Base-by-base conservation (phyloP, 2,113 vertebrate genomes). In the Butorides virescens region DNA sequence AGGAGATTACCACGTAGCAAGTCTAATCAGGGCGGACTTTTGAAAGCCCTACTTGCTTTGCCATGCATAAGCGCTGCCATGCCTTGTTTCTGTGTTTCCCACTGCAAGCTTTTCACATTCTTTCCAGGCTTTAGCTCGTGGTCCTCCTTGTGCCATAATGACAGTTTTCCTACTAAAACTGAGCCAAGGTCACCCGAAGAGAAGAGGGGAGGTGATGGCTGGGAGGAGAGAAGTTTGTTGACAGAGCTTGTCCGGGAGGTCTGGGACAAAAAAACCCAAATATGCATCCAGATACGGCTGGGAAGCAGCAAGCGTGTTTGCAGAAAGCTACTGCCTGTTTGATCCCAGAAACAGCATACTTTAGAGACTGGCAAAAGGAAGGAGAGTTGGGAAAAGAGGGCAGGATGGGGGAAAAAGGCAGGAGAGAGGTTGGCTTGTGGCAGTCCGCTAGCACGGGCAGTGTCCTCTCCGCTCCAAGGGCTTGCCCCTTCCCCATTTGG, bases 21-120 rank as follows among this genome's bases (percentile, higher is more conserved):
- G 91, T 91, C 86, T 98, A 96, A 98, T 96, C 91, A 96, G 91
- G 88, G 82, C 1, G 4, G 91, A 96, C 95, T 97, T 97, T 88
- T 96, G 92, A 97, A 97, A 98, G 96, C 93, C 42, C 23, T 82
- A n/a, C 66, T 94, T 91, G 92, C 88, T 93, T 93, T 94, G 94
- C 95, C 88, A 21, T 96, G 95, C 96, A 92, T 88, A 97, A 98
- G 92, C 10, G 61, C 91, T 95, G 96, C 97, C 91, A 82, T 86
- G 94, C 23, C 15, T 94, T 86, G 56, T 83, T 81, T 93, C 93
- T 27, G 15, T 66, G 53, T 94, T 58, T 95, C 89, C 65, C 58
- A 82, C 65, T 49, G 44, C 86, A 93, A 90, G 92, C 75, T 87
- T 65, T 96, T 76, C 91, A 56, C 92, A 96, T 97, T 97, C 95